Evolutionary conservation across 2,888 invertebrate genomes (phyloP).

Genomic region (Andricus quercusramuli): DNA sequence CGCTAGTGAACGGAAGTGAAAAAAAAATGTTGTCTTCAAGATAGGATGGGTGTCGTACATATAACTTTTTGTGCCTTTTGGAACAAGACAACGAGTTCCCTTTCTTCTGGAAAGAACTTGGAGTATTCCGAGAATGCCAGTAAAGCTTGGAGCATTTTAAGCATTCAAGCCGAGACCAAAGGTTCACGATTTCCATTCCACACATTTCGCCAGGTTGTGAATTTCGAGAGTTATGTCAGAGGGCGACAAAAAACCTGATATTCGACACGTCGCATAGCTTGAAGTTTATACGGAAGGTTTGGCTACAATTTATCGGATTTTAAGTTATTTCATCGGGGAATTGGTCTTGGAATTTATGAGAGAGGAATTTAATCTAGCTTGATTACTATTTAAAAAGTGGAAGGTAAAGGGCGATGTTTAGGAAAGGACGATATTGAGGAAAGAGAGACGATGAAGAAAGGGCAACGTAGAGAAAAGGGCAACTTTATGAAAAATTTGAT

Average conservation of each 20-base stretch:
- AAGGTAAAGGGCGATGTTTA: too few relatives aligned
- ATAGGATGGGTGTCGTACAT: conserved; percentile 12
- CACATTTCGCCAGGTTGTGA: conserved; percentile 34
- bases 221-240: conserved; percentile 27
- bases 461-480: too few relatives aligned
- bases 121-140: conserved; percentile 32
- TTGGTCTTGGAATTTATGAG: conserved; percentile 14
- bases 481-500: too few relatives aligned
- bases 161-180: conserved; percentile 13
- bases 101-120: conserved; percentile 29
- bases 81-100: conserved; percentile 25
- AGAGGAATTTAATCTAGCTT: conserved; percentile 21
- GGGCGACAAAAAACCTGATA: conserved; percentile 19
- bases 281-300: background rate
- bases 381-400: background rate
- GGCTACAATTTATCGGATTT: background rate
- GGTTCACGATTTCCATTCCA: conserved; percentile 16
- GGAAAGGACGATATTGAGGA: too few relatives aligned
- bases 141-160: conserved; percentile 19
- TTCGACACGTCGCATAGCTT: conserved; percentile 15
- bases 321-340: conserved; percentile 16
- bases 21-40: conserved; percentile 8
- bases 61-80: background rate
- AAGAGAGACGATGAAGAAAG: too few relatives aligned
- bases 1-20: background rate